Evolutionary conservation across 2,888 invertebrate species (phyloP).

Genomic region (Pollenia angustigena): DNA sequence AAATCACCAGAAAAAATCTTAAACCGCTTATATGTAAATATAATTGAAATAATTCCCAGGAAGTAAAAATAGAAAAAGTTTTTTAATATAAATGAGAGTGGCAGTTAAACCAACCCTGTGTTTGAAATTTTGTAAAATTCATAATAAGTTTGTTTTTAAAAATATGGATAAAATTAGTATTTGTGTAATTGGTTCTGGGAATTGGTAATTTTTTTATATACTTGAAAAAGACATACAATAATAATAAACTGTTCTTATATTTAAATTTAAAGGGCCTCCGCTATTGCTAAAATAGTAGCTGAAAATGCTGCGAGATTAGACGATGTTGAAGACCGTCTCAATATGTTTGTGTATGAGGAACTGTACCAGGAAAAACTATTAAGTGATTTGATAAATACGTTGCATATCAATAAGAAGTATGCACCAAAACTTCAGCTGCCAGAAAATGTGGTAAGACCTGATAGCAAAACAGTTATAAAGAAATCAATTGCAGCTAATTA

Average conservation of each 20-base stretch:
- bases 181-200: conserved; percentile 68
- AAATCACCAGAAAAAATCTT: too few species aligned
- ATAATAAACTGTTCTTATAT: neutral
- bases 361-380: conserved; percentile 71
- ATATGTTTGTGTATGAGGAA: conserved; percentile 79
- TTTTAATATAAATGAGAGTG: too few species aligned
- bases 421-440: conserved; percentile 77
- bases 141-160: neutral
- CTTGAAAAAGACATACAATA: neutral
- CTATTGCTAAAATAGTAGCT: conserved; percentile 58
- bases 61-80: too few species aligned
- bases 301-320: conserved; percentile 42
- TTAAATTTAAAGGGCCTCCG: conserved; percentile 55
- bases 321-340: conserved; percentile 75
- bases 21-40: too few species aligned
- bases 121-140: neutral
- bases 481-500: conserved; percentile 68
- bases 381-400: conserved; percentile 76
- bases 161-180: conserved; percentile 60
- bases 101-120: too few species aligned
- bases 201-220: conserved; percentile 31
- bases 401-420: conserved; percentile 79
- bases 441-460: conserved; percentile 76
- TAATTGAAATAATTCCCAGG: too few species aligned
- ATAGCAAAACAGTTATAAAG: neutral